Percentiles rank a stretch among this genome's conserved stretches.
These are phyloP conservation scores for Ceyx erithaca DNA, from an alignment of 2,797 vertebrate genomes.

Conservation along the genomic window DNA sequence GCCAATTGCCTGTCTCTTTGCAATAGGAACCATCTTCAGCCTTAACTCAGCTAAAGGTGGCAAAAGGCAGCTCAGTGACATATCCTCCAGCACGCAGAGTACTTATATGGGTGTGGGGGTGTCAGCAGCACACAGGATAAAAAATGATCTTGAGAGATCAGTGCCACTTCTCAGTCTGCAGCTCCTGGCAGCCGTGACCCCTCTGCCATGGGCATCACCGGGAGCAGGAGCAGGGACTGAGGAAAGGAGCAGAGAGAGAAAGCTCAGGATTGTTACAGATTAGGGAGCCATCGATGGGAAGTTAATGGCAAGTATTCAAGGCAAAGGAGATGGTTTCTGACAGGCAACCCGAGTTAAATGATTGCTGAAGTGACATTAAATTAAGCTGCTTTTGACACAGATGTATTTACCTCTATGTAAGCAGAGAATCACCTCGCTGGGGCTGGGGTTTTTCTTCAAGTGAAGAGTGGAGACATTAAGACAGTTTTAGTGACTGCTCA, in stretches of 20 bases:
- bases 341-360: conserved; percentile 17
- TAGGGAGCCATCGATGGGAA: neutral
- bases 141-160: neutral
- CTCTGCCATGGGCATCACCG: neutral
- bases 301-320: neutral
- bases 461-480: conserved; percentile 1
- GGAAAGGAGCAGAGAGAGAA: neutral
- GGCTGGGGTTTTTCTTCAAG: neutral
- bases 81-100: neutral
- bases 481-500: conserved; percentile 46
- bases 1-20: neutral
- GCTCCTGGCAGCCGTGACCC: neutral
- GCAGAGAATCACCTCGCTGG: neutral
- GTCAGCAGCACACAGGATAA: neutral
- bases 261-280: neutral
- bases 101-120: neutral
- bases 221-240: neutral
- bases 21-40: neutral
- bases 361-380: conserved; percentile 21
- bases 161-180: neutral
- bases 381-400: conserved; percentile 24
- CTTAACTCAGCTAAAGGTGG: neutral
- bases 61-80: neutral
- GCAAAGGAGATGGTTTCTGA: conserved; percentile 15
- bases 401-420: conserved; percentile 13